Evolutionary conservation across 30 jellyfish, hydroid and myxozoan species (phyloP).

Genomic region (Turritopsis rubra): DNA sequence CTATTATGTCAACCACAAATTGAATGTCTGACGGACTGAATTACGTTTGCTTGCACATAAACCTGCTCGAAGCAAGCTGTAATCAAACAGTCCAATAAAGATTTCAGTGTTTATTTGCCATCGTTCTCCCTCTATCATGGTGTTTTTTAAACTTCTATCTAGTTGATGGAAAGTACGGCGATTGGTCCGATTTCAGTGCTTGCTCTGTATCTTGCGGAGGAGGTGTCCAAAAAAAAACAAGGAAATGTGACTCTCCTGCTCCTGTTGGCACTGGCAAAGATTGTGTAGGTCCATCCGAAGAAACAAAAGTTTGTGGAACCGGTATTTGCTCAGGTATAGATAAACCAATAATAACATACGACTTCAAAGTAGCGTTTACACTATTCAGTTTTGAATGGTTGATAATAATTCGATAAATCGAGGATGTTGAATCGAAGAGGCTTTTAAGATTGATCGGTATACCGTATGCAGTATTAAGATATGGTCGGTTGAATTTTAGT

Average conservation of each 20-base stretch:
- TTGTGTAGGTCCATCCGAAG: slow-evolving; percentile 17
- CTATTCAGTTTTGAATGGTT: too few species aligned
- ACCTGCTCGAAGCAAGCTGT: too few species aligned
- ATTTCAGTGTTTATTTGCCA: too few species aligned
- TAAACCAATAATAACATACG: too few species aligned
- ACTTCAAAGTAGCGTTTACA: too few species aligned
- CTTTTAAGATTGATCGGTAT: too few species aligned
- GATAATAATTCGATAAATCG: too few species aligned
- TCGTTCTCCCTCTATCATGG: neutral
- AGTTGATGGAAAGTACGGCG: slow-evolving; percentile 19
- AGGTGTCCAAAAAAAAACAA: neutral
- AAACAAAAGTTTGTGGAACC: neutral
- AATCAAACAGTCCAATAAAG: too few species aligned
- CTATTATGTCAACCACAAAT: neutral
- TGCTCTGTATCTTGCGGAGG: slow-evolving; percentile 22
- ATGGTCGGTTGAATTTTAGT: neutral
- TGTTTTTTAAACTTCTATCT: neutral
- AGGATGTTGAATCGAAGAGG: too few species aligned
- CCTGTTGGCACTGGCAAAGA: slow-evolving; percentile 20
- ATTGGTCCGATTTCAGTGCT: slow-evolving; percentile 2
- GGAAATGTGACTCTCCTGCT: slow-evolving; percentile 12
- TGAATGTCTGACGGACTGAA: too few species aligned
- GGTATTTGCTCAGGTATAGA: neutral
- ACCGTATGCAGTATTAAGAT: neutral
- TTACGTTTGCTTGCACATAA: too few species aligned